Conservation (phyloP, 2,888 invertebrate species). For the Archips crataeganus region DNA sequence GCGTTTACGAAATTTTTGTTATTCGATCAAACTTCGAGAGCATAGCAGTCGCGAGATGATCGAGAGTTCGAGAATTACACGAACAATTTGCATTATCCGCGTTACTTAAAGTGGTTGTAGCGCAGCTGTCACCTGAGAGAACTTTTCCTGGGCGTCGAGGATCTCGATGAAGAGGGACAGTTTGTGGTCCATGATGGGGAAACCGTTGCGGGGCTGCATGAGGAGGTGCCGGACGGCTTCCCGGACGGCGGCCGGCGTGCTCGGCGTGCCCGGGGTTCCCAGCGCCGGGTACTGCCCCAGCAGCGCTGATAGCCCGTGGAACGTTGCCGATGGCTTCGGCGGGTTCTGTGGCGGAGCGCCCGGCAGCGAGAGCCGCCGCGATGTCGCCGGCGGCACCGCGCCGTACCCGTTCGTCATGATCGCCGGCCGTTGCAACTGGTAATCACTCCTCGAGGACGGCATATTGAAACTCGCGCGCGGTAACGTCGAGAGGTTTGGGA, state of each 20-base stretch:
- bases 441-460: slow-evolving; percentile 87
- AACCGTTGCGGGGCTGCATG: slow-evolving; percentile 90
- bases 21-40: slow-evolving; percentile 37
- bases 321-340: slow-evolving; percentile 88
- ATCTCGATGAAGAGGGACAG: slow-evolving; percentile 93
- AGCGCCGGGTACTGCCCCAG: slow-evolving; percentile 64
- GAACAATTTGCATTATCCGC: slow-evolving; percentile 25
- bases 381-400: slow-evolving; percentile 80
- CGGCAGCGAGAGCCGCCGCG: slow-evolving; percentile 84
- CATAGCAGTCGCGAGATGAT: slow-evolving; percentile 18
- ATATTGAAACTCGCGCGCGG: slow-evolving; percentile 81
- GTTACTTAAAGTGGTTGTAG: slow-evolving; percentile 49
- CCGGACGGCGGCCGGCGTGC: slow-evolving; percentile 88
- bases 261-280: slow-evolving; percentile 77
- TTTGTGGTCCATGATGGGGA: slow-evolving; percentile 92
- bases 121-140: slow-evolving; percentile 88
- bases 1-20: slow-evolving; percentile 31
- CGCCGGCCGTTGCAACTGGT: slow-evolving; percentile 85
- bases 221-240: slow-evolving; percentile 90
- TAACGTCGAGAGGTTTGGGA: slow-evolving; percentile 74
- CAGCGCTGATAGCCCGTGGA: slow-evolving; percentile 83
- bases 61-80: slow-evolving; percentile 15
- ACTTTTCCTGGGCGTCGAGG: slow-evolving; percentile 92
- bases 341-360: slow-evolving; percentile 76
- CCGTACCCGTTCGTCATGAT: slow-evolving; percentile 83